These are phyloP conservation scores for Linnaemya tessellans DNA, from an alignment of 2,888 invertebrate genomes.

Conservation along the genomic window DNA sequence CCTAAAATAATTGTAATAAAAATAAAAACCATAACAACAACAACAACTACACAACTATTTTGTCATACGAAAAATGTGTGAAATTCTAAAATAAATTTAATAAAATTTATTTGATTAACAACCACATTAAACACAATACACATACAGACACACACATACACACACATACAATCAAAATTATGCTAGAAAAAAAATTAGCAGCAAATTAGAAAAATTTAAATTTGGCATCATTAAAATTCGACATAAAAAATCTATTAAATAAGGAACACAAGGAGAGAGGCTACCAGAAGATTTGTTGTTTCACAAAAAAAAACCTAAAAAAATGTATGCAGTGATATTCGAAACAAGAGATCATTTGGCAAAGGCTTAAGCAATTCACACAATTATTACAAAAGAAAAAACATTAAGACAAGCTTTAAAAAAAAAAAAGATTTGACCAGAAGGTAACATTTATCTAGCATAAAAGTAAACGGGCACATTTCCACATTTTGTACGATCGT, in stretches of 20 bases:
- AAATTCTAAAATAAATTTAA: constrained; percentile 72
- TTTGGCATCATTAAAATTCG: constrained; percentile 43
- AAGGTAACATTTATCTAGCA: too few relatives aligned
- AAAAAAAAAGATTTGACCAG: too few relatives aligned
- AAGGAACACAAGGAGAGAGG: background rate
- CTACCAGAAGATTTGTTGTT: background rate
- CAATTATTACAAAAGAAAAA: too few relatives aligned
- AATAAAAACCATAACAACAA: constrained; percentile 35
- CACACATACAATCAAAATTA: constrained; percentile 24
- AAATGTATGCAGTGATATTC: constrained; percentile 20
- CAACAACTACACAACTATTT: background rate
- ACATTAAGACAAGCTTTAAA: too few relatives aligned
- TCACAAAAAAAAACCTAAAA: constrained; percentile 12
- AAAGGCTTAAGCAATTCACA: too few relatives aligned
- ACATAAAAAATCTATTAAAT: constrained; percentile 12
- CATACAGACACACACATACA: too few relatives aligned
- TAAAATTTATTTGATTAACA: constrained; percentile 73
- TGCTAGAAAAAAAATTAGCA: constrained; percentile 56
- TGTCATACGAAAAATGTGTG: constrained; percentile 57
- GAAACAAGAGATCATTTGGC: background rate
- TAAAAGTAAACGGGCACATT: too few relatives aligned
- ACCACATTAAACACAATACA: constrained; percentile 61
- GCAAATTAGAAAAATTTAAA: constrained; percentile 57
- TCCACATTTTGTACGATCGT: too few relatives aligned
- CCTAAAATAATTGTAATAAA: constrained; percentile 50